Percentiles rank a stretch among this genome's conserved stretches.
phyloP scores from a whole-genome alignment of 2,797 vertebrate species.

The Anomalospiza imberbis region DNA sequence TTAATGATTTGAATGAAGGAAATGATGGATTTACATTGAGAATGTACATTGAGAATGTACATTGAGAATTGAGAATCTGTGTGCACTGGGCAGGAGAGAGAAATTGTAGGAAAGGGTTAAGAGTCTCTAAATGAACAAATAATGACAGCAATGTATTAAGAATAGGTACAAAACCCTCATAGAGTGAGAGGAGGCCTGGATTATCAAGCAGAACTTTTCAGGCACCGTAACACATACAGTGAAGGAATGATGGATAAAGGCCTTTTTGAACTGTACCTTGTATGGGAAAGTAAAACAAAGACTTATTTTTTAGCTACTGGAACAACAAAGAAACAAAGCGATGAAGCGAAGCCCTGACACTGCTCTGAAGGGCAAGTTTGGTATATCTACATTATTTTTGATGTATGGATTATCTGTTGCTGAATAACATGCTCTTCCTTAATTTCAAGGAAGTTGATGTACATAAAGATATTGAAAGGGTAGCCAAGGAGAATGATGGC shows the following conservation, averaged over 20 bases:
- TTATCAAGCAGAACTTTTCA: not conserved
- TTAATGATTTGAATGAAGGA: not conserved
- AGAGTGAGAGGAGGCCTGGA: not conserved
- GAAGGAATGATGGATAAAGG: not conserved
- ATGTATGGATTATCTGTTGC: not conserved
- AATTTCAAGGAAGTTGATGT: not conserved
- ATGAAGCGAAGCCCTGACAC: not conserved
- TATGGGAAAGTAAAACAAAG: not conserved
- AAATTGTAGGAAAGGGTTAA: not conserved
- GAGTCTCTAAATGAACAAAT: not conserved
- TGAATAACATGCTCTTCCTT: not conserved
- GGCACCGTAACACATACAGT: not conserved
- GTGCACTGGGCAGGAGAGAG: not conserved
- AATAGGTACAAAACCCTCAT: not conserved
- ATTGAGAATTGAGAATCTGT: no score
- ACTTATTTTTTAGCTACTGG: not conserved
- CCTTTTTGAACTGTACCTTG: not conserved
- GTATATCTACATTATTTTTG: not conserved
- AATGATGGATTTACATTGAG: not conserved
- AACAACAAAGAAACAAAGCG: not conserved
- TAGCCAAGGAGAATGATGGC: not conserved
- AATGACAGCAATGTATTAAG: not conserved
- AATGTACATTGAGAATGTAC: not conserved
- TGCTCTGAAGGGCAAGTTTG: not conserved
- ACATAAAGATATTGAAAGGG: not conserved